Evolutionary conservation across 2,797 vertebrate species (phyloP).

Genomic region (Acanthis flammea): DNA sequence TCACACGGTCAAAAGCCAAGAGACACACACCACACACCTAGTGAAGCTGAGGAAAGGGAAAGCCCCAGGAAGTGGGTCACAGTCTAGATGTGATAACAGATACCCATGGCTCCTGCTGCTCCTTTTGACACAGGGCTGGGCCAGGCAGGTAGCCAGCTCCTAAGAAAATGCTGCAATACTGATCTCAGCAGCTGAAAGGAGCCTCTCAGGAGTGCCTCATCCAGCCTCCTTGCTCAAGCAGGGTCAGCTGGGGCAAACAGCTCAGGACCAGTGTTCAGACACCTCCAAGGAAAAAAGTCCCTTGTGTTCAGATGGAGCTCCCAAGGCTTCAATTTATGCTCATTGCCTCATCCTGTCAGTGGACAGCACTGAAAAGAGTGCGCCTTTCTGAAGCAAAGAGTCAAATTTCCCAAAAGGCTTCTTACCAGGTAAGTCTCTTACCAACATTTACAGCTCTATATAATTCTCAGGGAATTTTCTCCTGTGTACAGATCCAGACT

Average conservation of each 20-base stretch:
- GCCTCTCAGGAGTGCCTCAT: not conserved
- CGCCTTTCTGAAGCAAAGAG: not conserved
- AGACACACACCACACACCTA: not conserved
- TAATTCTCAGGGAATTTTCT: not conserved
- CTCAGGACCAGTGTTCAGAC: not conserved
- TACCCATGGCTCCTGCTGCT: not conserved
- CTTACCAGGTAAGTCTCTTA: not conserved
- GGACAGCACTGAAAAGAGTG: not conserved
- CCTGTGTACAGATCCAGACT: not conserved
- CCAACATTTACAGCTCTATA: not conserved
- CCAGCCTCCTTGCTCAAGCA: not conserved
- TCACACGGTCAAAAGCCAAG: not conserved
- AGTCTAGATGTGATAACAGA: not conserved
- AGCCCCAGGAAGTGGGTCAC: not conserved
- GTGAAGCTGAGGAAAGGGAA: not conserved
- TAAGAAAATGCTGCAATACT: not conserved
- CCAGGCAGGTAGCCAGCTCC: not conserved
- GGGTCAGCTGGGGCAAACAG: not conserved
- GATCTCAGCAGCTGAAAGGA: not conserved
- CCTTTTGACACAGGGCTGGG: not conserved
- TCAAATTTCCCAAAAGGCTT: not conserved
- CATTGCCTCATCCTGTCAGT: not conserved
- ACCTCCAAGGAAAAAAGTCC: not conserved
- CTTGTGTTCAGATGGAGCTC: not conserved
- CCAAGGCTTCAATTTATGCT: not conserved